Percentiles rank a stretch among this genome's conserved stretches.
phyloP scores from a whole-genome alignment of 2,888 invertebrate species.

The Cosmopolites sordidus region DNA sequence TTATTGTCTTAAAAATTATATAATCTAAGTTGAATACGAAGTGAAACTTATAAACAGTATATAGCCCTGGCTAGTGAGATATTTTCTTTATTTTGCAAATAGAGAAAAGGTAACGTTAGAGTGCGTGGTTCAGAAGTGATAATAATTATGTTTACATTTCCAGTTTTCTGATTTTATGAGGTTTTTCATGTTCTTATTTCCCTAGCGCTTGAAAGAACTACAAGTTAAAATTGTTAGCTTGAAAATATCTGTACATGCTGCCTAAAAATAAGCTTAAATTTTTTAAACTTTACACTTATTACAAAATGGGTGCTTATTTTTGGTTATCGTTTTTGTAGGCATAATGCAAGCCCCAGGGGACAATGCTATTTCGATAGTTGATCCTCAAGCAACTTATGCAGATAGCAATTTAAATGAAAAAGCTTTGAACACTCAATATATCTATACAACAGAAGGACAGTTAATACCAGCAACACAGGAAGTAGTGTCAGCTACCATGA shows the following conservation, averaged over 20 bases:
- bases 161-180: background rate
- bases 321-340: background rate
- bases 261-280: too few species aligned
- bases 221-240: too few species aligned
- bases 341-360: slow-evolving; percentile 22
- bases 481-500: slow-evolving; percentile 12
- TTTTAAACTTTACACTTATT: too few species aligned
- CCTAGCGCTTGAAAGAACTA: too few species aligned
- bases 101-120: slow-evolving; percentile 16
- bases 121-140: slow-evolving; percentile 6
- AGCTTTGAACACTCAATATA: slow-evolving; percentile 22
- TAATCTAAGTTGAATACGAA: background rate
- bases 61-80: too few species aligned
- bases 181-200: too few species aligned
- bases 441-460: slow-evolving; percentile 26
- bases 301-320: too few species aligned
- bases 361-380: slow-evolving; percentile 21
- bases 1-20: slow-evolving; percentile 1
- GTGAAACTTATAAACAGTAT: background rate
- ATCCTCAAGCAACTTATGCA: slow-evolving; percentile 16
- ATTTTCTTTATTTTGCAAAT: slow-evolving; percentile 3
- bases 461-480: slow-evolving; percentile 18
- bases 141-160: slow-evolving; percentile 19
- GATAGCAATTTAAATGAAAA: slow-evolving; percentile 25
- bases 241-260: too few species aligned